phyloP scores from a whole-genome alignment of 1,140 invertebrate genomes.

The Nasonia giraulti region DNA sequence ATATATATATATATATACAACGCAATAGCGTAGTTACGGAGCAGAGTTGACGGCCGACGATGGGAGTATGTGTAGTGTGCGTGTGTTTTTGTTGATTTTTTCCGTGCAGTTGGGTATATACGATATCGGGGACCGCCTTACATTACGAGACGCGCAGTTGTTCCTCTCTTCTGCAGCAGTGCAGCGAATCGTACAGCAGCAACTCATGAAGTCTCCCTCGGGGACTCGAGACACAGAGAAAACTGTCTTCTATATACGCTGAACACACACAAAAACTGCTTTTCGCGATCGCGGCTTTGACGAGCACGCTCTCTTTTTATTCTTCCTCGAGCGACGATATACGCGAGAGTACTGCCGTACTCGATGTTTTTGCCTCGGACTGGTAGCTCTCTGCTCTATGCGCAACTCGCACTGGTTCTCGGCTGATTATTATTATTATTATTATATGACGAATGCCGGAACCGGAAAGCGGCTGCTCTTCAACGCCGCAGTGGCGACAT shows the following conservation, averaged over 20 bases:
- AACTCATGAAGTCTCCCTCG: constrained; percentile 10
- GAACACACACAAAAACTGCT: not conserved
- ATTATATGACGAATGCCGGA: constrained; percentile 23
- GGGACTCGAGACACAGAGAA: not conserved
- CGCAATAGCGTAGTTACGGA: no score
- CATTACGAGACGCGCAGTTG: constrained; percentile 18
- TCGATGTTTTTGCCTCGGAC: not conserved
- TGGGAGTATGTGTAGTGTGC: not conserved
- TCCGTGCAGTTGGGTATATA: not conserved
- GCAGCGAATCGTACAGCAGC: not conserved
- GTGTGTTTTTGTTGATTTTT: constrained; percentile 31
- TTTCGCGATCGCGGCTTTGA: not conserved
- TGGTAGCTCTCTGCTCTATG: not conserved
- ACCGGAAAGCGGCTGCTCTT: not conserved
- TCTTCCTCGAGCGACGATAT: not conserved
- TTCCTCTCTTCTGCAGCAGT: constrained; percentile 1
- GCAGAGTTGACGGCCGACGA: not conserved
- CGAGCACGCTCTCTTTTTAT: not conserved
- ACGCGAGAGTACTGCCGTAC: not conserved
- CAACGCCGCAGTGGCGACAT: not conserved
- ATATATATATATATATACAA: not conserved
- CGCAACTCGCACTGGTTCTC: no score
- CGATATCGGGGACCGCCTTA: constrained; percentile 14
- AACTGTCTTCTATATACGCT: not conserved
- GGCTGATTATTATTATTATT: not conserved